Evolutionary conservation across 1,140 invertebrate genomes (phyloP).

Genomic region (Anastatus disparis): DNA sequence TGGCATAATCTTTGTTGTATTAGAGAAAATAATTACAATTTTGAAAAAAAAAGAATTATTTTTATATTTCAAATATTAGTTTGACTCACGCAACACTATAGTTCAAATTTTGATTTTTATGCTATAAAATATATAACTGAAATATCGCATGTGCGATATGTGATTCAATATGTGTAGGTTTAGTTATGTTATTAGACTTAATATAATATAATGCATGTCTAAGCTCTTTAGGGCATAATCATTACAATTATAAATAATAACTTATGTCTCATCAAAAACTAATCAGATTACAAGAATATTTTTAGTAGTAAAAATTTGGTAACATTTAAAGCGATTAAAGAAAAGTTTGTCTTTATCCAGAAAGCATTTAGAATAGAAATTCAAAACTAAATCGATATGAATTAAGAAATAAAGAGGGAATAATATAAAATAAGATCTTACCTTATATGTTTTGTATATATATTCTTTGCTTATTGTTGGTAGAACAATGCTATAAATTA

Average conservation of each 20-base stretch:
- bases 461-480: constrained; percentile 65
- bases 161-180: no score
- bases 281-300: not conserved
- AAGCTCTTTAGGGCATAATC: no score
- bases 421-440: constrained; percentile 49
- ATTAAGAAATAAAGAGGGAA: not conserved
- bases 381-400: not conserved
- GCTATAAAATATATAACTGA: not conserved
- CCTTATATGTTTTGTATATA: constrained; percentile 71
- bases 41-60: not conserved
- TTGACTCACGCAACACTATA: no score
- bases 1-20: constrained; percentile 15
- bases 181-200: no score
- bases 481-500: constrained; percentile 72
- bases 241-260: no score
- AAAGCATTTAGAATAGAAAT: no score
- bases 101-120: not conserved
- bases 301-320: not conserved
- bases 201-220: no score
- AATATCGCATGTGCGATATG: not conserved
- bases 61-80: no score
- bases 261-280: not conserved
- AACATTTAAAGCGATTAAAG: not conserved
- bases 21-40: not conserved
- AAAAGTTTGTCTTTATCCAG: no score